Base-by-base conservation (phyloP, 2,113 vertebrate species). In the Fregetta grallaria region DNA sequence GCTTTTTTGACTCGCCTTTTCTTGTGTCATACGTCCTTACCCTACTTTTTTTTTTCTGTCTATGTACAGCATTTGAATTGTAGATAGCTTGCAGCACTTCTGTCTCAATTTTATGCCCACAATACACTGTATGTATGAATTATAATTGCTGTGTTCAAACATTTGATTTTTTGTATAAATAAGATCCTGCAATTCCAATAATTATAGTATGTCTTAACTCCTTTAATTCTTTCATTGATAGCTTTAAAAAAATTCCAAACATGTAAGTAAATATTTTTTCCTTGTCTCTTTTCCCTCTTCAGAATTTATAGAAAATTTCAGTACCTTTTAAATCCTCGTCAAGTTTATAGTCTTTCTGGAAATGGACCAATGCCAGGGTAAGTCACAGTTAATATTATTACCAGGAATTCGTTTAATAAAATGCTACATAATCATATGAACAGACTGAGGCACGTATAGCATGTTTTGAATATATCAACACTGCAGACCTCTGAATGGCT, bases 221-320 rank as follows among this genome's bases (percentile, higher is more conserved):
- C 9, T 89, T 83, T 36, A 32, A 55, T 90, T 73, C 16, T 84
- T 87, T 53, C 1, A 55, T 59, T 44, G 25, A 32, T 77, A 82
- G 6, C 2, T 83, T 83, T 42, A 56, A 83, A 83, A 77, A 50
- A 67, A n/a, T 12, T 59, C 12, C 27, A 58, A 32, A 27, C 18
- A 7, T 67, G 1, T 27, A 45, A 87, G 27, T 93, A 88, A 97
- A 71, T 91, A 78, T 71, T 72, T 75, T 86, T 32, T 79, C 40
- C 22, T 83, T 94, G 42, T 91, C 27, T 93, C 62, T 88, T 98
- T 78, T 55, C 61, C 65, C 80, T 95, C 66, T 96, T 61, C 88
- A 99, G 99, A 98, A 99, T 99, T 97, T 99, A 99, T 97, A 98
- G 99, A 97, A 99, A 99, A 98, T 99, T 99, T 97, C 99, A 99